Conservation (phyloP, 2,888 invertebrate genomes). For the Seira ritae region DNA sequence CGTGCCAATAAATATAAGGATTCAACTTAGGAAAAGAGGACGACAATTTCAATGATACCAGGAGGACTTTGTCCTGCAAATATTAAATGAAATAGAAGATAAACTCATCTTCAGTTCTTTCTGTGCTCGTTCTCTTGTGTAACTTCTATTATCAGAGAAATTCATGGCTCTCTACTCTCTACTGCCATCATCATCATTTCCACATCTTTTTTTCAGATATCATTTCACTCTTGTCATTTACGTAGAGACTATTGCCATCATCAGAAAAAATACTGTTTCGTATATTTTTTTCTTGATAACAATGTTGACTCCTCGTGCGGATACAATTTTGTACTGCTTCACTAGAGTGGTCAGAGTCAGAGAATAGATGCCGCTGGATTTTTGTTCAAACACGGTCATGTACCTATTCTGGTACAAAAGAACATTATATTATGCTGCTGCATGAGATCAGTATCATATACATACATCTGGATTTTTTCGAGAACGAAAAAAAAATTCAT, state of each 20-base stretch:
- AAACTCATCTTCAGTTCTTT: slow-evolving; percentile 18
- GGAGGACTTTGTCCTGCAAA: slow-evolving; percentile 40
- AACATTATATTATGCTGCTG: not conserved
- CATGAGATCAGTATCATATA: not conserved
- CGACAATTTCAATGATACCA: slow-evolving; percentile 1
- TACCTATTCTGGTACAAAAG: too few relatives aligned
- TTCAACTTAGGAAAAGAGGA: not conserved
- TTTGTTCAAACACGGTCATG: not conserved
- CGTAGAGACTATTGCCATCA: slow-evolving; percentile 5
- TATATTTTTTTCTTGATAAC: slow-evolving; percentile 10
- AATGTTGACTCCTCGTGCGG: slow-evolving; percentile 16
- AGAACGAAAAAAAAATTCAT: slow-evolving; percentile 1
- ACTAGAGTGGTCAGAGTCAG: not conserved
- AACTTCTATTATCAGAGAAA: slow-evolving; percentile 22
- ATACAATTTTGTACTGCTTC: slow-evolving; percentile 7
- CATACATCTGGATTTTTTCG: not conserved
- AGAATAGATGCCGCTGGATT: not conserved
- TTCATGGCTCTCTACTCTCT: not conserved
- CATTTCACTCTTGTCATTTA: not conserved
- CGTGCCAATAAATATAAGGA: not conserved
- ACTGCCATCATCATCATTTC: not conserved
- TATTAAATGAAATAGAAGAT: slow-evolving; percentile 42
- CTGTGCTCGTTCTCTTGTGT: slow-evolving; percentile 30
- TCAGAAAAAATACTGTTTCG: not conserved
- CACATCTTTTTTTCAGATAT: not conserved